A percentile compares a stretch with the other conserved stretches of the same genome.
These are phyloP conservation scores for Pachyuromys duprasi DNA, from an alignment of 2,797 vertebrate species.

Conservation along the genomic window DNA sequence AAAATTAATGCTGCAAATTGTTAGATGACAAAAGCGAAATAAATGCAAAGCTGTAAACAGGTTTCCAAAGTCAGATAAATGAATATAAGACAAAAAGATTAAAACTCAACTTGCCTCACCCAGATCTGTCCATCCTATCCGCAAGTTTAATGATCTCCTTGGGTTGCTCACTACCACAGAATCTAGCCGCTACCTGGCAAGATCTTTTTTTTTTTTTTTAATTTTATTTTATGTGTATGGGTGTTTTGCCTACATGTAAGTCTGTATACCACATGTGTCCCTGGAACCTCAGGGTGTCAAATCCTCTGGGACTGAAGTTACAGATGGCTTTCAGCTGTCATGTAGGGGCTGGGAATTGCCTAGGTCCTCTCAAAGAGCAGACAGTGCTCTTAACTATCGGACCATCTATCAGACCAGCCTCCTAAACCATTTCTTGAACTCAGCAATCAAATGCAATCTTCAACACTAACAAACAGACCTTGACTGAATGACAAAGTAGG, in stretches of 20 bases:
- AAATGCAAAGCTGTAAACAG: conserved; percentile 14
- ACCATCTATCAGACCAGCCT: neutral
- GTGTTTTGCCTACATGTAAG: neutral
- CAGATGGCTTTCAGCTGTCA: neutral
- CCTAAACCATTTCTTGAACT: conserved; percentile 13
- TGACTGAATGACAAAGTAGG: neutral
- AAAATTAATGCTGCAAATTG: conserved; percentile 34
- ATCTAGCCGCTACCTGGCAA: neutral
- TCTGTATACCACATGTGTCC: neutral
- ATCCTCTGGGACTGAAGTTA: neutral
- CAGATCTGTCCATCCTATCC: neutral
- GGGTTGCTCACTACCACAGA: neutral
- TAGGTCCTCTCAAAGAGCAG: neutral
- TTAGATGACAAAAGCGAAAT: neutral
- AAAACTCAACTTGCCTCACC: conserved; percentile 23
- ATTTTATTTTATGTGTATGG: neutral
- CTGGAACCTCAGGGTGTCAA: neutral
- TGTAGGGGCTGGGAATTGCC: neutral
- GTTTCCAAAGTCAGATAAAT: conserved; percentile 34
- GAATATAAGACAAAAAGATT: conserved; percentile 5
- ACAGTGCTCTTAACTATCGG: neutral
- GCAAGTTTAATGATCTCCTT: conserved; percentile 27
- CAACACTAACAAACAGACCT: neutral
- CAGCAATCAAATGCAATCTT: neutral
- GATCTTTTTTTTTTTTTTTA: neutral